These are phyloP conservation scores for Corythaixoides concolor DNA, from an alignment of 2,113 vertebrate species.

Conservation along the genomic window DNA sequence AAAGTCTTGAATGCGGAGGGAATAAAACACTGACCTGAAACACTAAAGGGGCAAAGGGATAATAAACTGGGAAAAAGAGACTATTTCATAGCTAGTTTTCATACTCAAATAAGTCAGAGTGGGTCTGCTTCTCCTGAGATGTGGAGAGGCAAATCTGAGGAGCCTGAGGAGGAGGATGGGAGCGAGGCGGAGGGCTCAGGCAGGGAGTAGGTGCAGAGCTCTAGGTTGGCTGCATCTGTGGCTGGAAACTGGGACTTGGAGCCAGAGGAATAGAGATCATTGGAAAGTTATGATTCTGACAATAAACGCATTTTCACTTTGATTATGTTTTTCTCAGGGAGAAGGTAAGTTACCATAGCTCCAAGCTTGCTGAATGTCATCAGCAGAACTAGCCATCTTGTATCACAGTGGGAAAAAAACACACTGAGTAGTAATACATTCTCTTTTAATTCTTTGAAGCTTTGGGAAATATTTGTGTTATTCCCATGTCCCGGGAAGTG, in stretches of 20 bases:
- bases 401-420: not conserved
- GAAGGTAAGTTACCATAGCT: not conserved
- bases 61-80: not conserved
- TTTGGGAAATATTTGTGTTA: not conserved
- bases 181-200: fast-evolving
- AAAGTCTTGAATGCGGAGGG: not conserved
- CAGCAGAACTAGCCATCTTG: not conserved
- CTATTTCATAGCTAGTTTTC: not conserved
- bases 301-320: not conserved
- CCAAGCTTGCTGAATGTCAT: not conserved
- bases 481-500: not conserved
- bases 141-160: not conserved
- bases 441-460: not conserved
- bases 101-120: not conserved
- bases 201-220: not conserved
- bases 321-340: not conserved
- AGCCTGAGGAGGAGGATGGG: not conserved
- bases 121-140: not conserved
- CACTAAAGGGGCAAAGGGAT: not conserved
- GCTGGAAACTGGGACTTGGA: not conserved
- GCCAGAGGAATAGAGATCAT: not conserved
- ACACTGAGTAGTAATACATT: not conserved
- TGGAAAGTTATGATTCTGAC: not conserved
- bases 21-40: not conserved
- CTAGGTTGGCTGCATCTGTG: not conserved